These are phyloP conservation scores for Empis livida DNA, from an alignment of 2,888 invertebrate genomes.

Conservation along the genomic window DNA sequence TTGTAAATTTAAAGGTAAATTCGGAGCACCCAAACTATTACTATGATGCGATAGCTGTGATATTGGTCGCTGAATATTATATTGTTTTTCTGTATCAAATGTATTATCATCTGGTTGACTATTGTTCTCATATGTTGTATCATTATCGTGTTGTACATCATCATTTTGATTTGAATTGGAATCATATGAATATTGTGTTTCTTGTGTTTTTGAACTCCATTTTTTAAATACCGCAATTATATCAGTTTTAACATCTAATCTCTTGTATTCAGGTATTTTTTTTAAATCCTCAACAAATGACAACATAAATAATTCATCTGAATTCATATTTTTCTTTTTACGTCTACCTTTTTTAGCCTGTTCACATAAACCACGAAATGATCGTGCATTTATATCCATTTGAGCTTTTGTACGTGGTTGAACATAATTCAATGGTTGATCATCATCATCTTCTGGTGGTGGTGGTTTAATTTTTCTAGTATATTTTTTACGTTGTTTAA, in stretches of 20 bases:
- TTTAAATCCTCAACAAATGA: constrained; percentile 32
- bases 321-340: constrained; percentile 16
- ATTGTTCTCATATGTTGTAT: too few relatives aligned
- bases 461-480: background rate
- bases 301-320: constrained; percentile 28
- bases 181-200: constrained; percentile 19
- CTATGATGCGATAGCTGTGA: background rate
- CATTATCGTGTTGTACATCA: background rate
- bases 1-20: background rate
- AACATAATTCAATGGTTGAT: background rate
- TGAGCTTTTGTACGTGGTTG: background rate
- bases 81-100: constrained; percentile 10
- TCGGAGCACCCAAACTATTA: background rate
- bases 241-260: constrained; percentile 30
- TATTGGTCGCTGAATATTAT: background rate
- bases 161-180: constrained; percentile 13
- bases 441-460: background rate
- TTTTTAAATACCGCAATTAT: constrained; percentile 31
- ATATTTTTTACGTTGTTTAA: background rate
- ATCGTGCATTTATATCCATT: background rate
- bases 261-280: constrained; percentile 30
- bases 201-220: constrained; percentile 17
- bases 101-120: background rate
- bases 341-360: background rate
- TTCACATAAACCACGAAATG: background rate